phyloP scores from a whole-genome alignment of 2,797 vertebrate species.

The Emydoidea blandingii region DNA sequence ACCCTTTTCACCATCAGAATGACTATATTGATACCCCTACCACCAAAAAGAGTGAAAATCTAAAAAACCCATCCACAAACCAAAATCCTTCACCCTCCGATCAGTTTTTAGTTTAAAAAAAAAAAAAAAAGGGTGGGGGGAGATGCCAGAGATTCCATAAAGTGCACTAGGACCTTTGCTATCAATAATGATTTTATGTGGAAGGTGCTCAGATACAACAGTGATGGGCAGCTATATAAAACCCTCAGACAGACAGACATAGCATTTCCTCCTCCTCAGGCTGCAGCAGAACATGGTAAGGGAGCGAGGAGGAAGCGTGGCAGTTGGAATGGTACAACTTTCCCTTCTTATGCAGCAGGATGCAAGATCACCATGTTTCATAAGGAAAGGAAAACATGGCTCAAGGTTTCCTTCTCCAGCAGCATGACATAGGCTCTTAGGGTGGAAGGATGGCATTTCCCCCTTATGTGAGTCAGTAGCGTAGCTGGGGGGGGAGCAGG shows the following conservation, averaged over 20 bases:
- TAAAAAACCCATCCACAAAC: not conserved
- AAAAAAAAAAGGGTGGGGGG: not conserved
- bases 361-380: not conserved
- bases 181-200: not conserved
- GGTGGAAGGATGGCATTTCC: not conserved
- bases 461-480: not conserved
- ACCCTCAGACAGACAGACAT: not conserved
- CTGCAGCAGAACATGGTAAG: not conserved
- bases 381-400: conserved; percentile 5
- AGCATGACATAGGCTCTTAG: not conserved
- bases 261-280: not conserved
- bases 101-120: not conserved
- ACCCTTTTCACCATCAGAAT: not conserved
- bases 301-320: not conserved
- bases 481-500: too few relatives aligned
- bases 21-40: not conserved
- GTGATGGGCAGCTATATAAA: not conserved
- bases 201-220: not conserved
- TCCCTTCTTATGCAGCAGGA: not conserved
- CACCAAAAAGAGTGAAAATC: not conserved
- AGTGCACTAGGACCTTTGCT: not conserved
- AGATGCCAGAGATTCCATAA: not conserved
- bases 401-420: conserved; percentile 4
- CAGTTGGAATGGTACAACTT: not conserved
- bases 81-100: not conserved